Conservation (phyloP, 2,113 vertebrate species). For the Odobenus rosmarus region DNA sequence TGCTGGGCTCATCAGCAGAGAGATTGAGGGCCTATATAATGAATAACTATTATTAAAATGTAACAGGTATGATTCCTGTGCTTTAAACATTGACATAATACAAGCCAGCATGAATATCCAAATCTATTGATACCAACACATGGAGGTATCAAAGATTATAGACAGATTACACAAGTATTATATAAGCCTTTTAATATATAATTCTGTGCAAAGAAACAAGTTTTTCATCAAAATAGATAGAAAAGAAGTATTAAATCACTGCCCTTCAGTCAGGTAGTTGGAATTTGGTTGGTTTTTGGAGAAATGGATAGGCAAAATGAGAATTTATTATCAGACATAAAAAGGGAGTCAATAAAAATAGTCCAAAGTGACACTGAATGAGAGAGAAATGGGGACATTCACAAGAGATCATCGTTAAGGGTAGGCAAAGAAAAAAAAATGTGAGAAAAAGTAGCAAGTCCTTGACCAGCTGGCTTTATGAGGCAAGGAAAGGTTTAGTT, state of each 20-base stretch:
- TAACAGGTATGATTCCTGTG: background rate
- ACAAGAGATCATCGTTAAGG: background rate
- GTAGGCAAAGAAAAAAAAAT: background rate
- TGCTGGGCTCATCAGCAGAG: background rate
- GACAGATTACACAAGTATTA: background rate
- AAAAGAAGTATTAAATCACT: background rate
- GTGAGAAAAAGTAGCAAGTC: background rate
- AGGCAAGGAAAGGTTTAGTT: background rate
- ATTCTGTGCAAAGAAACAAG: background rate
- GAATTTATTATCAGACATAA: background rate
- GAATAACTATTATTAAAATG: background rate
- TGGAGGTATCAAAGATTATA: background rate
- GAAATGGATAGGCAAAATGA: background rate
- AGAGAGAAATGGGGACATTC: background rate
- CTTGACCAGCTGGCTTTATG: background rate
- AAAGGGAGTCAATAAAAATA: background rate
- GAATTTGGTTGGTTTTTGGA: background rate
- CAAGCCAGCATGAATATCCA: constrained; percentile 19
- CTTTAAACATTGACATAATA: background rate
- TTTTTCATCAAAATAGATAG: background rate
- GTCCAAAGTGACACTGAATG: background rate
- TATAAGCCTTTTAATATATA: background rate
- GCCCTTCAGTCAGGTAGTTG: background rate
- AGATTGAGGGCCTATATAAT: background rate
- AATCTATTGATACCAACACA: background rate